Evolutionary conservation across 2,797 vertebrate genomes (phyloP).

Genomic region (Erpetoichthys calabaricus): DNA sequence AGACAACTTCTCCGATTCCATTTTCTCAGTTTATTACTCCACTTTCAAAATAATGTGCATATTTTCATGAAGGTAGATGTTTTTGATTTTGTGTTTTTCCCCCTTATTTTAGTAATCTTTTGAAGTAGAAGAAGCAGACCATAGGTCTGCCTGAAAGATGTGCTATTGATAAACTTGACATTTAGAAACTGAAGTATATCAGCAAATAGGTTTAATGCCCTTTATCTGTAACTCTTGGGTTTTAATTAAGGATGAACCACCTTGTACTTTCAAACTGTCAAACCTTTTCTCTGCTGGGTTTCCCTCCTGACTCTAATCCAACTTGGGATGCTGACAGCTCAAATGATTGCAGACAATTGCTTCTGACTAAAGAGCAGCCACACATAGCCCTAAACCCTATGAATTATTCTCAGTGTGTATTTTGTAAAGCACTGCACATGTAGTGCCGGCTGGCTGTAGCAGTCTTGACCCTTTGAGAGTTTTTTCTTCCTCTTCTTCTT

Average conservation of each 20-base stretch:
- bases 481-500: background rate
- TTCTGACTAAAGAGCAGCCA: slow-evolving; percentile 10
- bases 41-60: too few relatives aligned
- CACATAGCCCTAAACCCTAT: slow-evolving; percentile 7
- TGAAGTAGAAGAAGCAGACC: background rate
- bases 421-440: background rate
- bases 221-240: slow-evolving; percentile 22
- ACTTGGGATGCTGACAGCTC: background rate
- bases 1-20: too few relatives aligned
- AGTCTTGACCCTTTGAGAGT: background rate
- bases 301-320: slow-evolving; percentile 10
- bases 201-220: slow-evolving; percentile 17
- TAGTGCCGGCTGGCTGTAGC: background rate
- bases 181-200: slow-evolving; percentile 19
- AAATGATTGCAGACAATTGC: background rate
- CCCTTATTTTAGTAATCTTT: background rate
- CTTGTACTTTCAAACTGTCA: slow-evolving; percentile 14
- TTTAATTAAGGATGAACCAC: slow-evolving; percentile 20
- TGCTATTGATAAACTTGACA: slow-evolving; percentile 27
- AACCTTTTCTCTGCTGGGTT: slow-evolving; percentile 25
- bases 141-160: background rate
- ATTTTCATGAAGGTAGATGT: too few relatives aligned
- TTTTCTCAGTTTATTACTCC: too few relatives aligned
- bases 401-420: slow-evolving; percentile 7
- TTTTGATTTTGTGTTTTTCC: too few relatives aligned